A percentile compares a stretch with the other conserved stretches of the same genome.
Evolutionary conservation across 2,888 invertebrate species (phyloP).

Genomic region (Orthonevra nobilis): DNA sequence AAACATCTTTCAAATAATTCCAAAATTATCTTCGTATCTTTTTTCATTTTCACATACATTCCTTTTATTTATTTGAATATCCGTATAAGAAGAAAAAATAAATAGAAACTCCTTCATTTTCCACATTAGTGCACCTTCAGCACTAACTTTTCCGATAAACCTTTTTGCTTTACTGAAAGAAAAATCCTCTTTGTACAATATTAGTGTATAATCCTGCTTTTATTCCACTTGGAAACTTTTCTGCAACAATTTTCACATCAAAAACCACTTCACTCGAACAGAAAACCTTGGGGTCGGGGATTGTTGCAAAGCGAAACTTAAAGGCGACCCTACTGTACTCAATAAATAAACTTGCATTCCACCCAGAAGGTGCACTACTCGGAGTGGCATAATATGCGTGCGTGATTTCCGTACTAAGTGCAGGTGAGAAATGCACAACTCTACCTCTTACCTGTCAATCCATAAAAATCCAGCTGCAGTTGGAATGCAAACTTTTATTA

Average conservation of each 20-base stretch:
- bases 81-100: conserved; percentile 8
- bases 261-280: conserved; percentile 45
- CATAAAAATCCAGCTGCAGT: conserved; percentile 49
- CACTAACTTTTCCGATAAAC: conserved; percentile 23
- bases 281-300: conserved; percentile 18
- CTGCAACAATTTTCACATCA: conserved; percentile 41
- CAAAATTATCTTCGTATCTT: not conserved
- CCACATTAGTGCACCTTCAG: too few species aligned
- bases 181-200: conserved; percentile 2
- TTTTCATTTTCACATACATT: not conserved
- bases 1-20: too few species aligned
- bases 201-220: not conserved
- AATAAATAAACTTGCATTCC: conserved; percentile 8
- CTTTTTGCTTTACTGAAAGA: not conserved
- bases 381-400: conserved; percentile 50
- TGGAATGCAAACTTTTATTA: conserved; percentile 35
- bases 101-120: not conserved
- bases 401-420: conserved; percentile 55
- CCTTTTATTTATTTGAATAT: not conserved
- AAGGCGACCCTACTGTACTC: conserved; percentile 4
- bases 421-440: conserved; percentile 13
- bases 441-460: conserved; percentile 56
- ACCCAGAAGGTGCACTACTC: not conserved
- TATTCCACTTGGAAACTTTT: conserved; percentile 25
- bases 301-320: conserved; percentile 18